Evolutionary conservation across 2,888 invertebrate species (phyloP).

Genomic region (Lepidochrysops patricia): DNA sequence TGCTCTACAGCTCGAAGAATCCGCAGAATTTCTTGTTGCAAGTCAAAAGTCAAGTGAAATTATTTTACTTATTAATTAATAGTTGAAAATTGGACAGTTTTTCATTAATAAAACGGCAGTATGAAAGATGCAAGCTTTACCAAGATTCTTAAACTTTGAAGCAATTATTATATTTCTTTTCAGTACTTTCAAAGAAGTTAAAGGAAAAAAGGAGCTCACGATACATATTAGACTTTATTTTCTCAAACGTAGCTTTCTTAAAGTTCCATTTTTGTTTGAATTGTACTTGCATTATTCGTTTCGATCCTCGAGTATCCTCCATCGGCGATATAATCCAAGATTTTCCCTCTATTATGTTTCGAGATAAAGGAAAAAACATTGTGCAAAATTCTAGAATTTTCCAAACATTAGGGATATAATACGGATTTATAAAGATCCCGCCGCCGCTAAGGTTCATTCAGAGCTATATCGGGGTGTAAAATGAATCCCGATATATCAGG

Average conservation of each 20-base stretch:
- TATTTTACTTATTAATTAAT: too few relatives aligned
- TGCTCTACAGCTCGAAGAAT: too few relatives aligned
- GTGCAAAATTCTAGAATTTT: constrained; percentile 4
- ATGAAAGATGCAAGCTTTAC: too few relatives aligned
- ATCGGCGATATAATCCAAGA: constrained; percentile 3
- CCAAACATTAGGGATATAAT: constrained; percentile 7
- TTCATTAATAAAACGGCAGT: too few relatives aligned
- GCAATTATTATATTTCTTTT: too few relatives aligned
- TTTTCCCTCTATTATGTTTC: neutral
- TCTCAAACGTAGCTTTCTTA: neutral
- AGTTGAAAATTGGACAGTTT: too few relatives aligned
- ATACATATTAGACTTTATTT: neutral
- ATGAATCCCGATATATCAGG: constrained; percentile 8
- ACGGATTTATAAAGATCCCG: constrained; percentile 3
- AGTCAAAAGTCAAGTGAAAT: too few relatives aligned
- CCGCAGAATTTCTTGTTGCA: too few relatives aligned
- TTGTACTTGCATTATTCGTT: constrained; percentile 1
- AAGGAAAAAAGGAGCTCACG: neutral
- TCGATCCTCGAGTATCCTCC: constrained; percentile 1
- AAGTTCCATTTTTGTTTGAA: neutral
- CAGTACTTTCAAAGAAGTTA: neutral
- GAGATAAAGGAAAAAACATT: neutral
- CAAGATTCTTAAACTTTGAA: too few relatives aligned
- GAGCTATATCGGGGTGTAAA: constrained; percentile 6
- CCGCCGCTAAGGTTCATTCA: neutral